Evolutionary conservation across 1,140 invertebrate species (phyloP).

Genomic region (Calycopis cecrops): DNA sequence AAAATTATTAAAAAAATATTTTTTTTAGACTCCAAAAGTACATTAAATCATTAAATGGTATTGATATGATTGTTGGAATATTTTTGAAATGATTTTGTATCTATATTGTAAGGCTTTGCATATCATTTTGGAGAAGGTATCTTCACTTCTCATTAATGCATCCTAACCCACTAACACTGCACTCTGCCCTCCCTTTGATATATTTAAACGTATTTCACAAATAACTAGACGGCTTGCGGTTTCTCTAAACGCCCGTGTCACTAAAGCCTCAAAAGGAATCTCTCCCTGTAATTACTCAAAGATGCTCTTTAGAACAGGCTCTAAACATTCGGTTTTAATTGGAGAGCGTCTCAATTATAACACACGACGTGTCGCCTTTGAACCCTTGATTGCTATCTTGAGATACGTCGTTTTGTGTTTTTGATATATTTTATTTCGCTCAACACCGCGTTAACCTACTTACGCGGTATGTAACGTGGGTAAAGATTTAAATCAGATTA

Average conservation of each 20-base stretch:
- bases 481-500: too few relatives aligned
- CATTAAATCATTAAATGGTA: too few relatives aligned
- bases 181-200: slow-evolving; percentile 31
- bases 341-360: slow-evolving; percentile 62
- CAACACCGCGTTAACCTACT: too few relatives aligned
- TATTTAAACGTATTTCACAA: slow-evolving; percentile 31
- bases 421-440: too few relatives aligned
- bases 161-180: slow-evolving; percentile 42
- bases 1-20: too few relatives aligned
- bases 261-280: slow-evolving; percentile 39
- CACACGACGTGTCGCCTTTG: slow-evolving; percentile 57
- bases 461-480: too few relatives aligned
- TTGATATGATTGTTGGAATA: too few relatives aligned
- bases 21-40: too few relatives aligned
- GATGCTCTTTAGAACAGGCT: slow-evolving; percentile 35
- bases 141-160: slow-evolving; percentile 25
- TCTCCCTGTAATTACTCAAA: slow-evolving; percentile 54
- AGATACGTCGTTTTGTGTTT: slow-evolving; percentile 20
- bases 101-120: slow-evolving; percentile 1
- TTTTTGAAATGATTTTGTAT: too few relatives aligned
- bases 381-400: slow-evolving; percentile 58
- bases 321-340: slow-evolving; percentile 67
- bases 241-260: slow-evolving; percentile 40
- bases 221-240: slow-evolving; percentile 37
- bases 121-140: not conserved